These are phyloP conservation scores for Brachionus koreanus DNA, from an alignment of 1,140 invertebrate genomes.

Conservation along the genomic window DNA sequence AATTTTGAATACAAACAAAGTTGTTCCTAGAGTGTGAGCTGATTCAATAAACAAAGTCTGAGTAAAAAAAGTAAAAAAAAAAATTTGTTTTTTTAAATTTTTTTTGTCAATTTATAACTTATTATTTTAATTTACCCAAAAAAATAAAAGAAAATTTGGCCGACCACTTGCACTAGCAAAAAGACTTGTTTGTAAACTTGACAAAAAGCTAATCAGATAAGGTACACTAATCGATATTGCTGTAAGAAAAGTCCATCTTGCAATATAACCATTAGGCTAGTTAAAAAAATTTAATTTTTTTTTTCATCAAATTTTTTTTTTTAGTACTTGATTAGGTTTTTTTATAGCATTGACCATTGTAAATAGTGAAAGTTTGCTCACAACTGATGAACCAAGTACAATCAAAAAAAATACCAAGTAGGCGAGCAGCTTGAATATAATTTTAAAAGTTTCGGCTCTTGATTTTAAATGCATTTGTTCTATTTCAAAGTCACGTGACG, in stretches of 20 bases:
- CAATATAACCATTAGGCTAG: slow-evolving; percentile 20
- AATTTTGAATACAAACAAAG: slow-evolving; percentile 24
- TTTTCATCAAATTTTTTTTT: not conserved
- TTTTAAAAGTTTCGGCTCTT: slow-evolving; percentile 17
- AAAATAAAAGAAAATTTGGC: not conserved
- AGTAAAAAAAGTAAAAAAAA: not conserved
- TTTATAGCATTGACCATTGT: slow-evolving; percentile 21
- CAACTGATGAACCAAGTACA: slow-evolving; percentile 7
- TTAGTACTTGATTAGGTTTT: not conserved
- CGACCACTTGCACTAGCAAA: not conserved
- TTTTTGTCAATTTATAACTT: not conserved
- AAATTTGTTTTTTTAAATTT: not conserved
- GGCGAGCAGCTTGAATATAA: slow-evolving; percentile 9
- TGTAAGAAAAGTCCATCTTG: slow-evolving; percentile 5
- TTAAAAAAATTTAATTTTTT: not conserved
- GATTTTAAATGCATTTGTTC: slow-evolving; percentile 37
- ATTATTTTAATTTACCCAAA: not conserved
- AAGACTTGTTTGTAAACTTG: not conserved
- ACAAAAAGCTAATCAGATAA: slow-evolving; percentile 4
- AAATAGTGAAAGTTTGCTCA: slow-evolving; percentile 36
- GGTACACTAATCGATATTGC: slow-evolving; percentile 1
- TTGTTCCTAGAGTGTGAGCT: slow-evolving; percentile 14
- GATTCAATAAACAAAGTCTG: slow-evolving; percentile 23
- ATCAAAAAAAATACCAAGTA: slow-evolving; percentile 40
- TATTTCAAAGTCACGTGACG: slow-evolving; percentile 38